These are phyloP conservation scores for Telmatochromis brachygnathus DNA, from an alignment of 2,113 vertebrate genomes.

Conservation along the genomic window DNA sequence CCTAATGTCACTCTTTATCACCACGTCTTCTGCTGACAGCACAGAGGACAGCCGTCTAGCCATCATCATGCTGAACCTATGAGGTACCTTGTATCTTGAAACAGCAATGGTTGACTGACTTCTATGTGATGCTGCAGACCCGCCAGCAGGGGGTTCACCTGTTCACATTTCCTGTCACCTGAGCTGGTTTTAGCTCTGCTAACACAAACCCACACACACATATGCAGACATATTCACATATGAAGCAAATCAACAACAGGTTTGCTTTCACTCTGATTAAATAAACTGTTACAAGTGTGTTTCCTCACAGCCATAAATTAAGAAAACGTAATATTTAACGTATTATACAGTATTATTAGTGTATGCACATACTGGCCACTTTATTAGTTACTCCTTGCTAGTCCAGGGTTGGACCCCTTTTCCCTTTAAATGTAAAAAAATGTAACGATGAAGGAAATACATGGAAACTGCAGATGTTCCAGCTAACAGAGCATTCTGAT, in stretches of 20 bases:
- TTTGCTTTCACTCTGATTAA: not conserved
- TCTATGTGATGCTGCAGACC: conserved; percentile 62
- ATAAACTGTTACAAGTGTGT: not conserved
- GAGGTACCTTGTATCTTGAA: conserved; percentile 60
- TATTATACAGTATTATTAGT: not conserved
- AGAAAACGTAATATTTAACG: not conserved
- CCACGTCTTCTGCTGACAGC: not conserved
- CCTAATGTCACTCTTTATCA: not conserved
- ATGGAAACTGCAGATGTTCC: not conserved
- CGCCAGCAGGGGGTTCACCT: conserved; percentile 66
- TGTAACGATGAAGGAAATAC: not conserved
- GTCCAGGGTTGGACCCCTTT: not conserved
- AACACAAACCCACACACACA: not conserved
- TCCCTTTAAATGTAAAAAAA: not conserved
- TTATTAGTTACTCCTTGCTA: not conserved
- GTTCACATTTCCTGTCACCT: conserved; percentile 54
- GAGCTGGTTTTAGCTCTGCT: conserved; percentile 47
- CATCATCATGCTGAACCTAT: conserved; percentile 1
- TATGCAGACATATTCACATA: not conserved
- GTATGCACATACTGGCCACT: not conserved
- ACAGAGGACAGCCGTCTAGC: not conserved
- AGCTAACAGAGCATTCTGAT: not conserved
- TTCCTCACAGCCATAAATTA: not conserved
- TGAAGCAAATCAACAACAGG: not conserved
- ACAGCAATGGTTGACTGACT: conserved; percentile 31